phyloP scores from a whole-genome alignment of 2,888 invertebrate species.

The Hipparchia semele region DNA sequence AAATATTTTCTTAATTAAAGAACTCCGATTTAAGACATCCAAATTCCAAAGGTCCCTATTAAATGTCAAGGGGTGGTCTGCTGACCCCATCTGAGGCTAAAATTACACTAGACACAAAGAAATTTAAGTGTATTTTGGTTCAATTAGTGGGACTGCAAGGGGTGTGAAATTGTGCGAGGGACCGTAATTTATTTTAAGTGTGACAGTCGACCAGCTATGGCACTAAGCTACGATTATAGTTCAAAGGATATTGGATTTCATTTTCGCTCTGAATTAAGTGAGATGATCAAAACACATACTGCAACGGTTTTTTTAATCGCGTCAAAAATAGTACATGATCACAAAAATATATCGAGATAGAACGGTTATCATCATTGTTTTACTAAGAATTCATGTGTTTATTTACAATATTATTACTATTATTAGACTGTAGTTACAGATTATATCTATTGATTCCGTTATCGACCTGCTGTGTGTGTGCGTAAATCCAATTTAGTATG shows the following conservation, averaged over 20 bases:
- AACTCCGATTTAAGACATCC: conserved; percentile 52
- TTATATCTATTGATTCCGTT: no score
- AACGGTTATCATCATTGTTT: no score
- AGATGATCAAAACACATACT: background rate
- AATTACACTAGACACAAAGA: conserved; percentile 77
- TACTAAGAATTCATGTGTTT: no score
- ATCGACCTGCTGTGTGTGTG: no score
- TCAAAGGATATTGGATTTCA: conserved; percentile 31
- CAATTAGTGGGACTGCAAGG: conserved; percentile 70
- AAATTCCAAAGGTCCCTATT: conserved; percentile 58
- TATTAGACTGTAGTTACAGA: no score
- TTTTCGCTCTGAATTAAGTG: conserved; percentile 10
- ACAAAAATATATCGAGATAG: background rate
- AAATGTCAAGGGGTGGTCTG: conserved; percentile 69
- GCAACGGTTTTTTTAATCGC: background rate
- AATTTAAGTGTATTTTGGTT: conserved; percentile 78
- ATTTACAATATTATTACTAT: no score
- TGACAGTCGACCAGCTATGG: conserved; percentile 58
- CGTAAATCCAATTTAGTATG: no score
- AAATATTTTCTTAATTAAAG: conserved; percentile 54
- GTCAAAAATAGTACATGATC: background rate
- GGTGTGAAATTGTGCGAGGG: conserved; percentile 74
- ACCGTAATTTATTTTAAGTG: conserved; percentile 74
- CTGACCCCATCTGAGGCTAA: conserved; percentile 71
- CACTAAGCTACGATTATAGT: conserved; percentile 51